Evolutionary conservation across 30 jellyfish, hydroid and myxozoan species (phyloP), one percentile per base, ranked within the genome.

Genomic region (Cassiopea andromeda): DNA sequence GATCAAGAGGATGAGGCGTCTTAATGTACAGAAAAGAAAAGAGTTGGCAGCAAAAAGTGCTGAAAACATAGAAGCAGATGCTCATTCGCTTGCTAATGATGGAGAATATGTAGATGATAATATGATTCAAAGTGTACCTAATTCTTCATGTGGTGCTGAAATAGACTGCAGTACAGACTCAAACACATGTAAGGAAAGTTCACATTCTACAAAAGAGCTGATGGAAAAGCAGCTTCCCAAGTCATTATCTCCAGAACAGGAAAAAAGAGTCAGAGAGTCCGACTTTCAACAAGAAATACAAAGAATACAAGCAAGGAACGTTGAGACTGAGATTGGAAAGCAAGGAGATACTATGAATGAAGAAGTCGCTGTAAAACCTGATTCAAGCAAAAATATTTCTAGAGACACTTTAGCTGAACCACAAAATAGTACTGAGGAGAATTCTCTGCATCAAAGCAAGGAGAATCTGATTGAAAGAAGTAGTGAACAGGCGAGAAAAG

Each of bases 1-100:
- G 66, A 87, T 87, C 85, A 69, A 76, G 60, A 44, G 94, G 69
- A 78, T 80, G 85, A 69, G 94, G 44, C 82, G 94, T 49, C 19
- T 87, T 48, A 87, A 90, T 59, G 44, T 48, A 72, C 90, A 87
- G 60, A 49, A 68, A 69, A 19, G 54, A n/a, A 60, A 85, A 73
- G 87, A 85, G 58, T 0, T 57, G 15, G 73, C 80, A 2, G 73
- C 27, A 74, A 44, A 14, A 2, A 43, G 19, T 60, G 9, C n/a
- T 44, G 85, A 8, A 17, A 17, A 45, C 77, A 19, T 81, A 73
- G 13, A 8, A 19, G 69, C 75, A 47, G 18, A 78, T 2, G 60
- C 2, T 60, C 14, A 6, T 3, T 4, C 4, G 73, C 7, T 27
- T 4, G 50, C n/a, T n/a, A 19, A 70, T 15, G 19, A 7, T 1